Conservation (phyloP, 2,888 invertebrate genomes). For the Thera obeliscata region DNA sequence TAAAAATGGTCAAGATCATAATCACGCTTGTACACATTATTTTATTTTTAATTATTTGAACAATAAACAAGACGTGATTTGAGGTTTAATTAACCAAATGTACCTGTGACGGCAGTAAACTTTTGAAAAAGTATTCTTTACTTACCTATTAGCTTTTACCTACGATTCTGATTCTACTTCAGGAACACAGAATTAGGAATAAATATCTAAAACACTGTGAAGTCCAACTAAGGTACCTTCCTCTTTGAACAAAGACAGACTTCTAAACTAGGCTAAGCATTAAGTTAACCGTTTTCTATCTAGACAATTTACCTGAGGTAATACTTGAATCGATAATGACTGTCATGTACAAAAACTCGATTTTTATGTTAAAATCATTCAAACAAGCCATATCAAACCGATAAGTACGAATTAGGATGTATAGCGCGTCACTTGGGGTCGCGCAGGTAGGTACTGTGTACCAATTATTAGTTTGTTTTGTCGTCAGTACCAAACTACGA, state of each 20-base stretch:
- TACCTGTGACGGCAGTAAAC: constrained; percentile 15
- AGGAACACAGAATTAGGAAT: neutral
- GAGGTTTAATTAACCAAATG: constrained; percentile 48
- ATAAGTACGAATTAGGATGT: constrained; percentile 63
- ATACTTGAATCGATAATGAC: constrained; percentile 28
- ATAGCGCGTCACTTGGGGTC: constrained; percentile 51
- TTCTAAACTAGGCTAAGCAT: constrained; percentile 4
- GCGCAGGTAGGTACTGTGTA: constrained; percentile 22
- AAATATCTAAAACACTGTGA: neutral
- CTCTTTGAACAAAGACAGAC: constrained; percentile 7
- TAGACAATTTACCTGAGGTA: constrained; percentile 19
- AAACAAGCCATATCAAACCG: constrained; percentile 56
- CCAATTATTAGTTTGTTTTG: constrained; percentile 25
- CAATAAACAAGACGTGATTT: constrained; percentile 78
- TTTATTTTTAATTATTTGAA: constrained; percentile 65
- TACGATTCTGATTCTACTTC: too few species aligned
- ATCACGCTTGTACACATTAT: constrained; percentile 67
- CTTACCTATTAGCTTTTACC: neutral
- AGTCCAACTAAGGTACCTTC: neutral
- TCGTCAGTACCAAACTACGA: constrained; percentile 7
- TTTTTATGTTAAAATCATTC: constrained; percentile 51
- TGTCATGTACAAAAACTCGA: constrained; percentile 41
- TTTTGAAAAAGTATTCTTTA: constrained; percentile 12
- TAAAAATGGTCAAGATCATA: constrained; percentile 69
- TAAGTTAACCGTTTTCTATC: constrained; percentile 5